Evolutionary conservation across 1,140 invertebrate species (phyloP).

Genomic region (Octopus sinensis): DNA sequence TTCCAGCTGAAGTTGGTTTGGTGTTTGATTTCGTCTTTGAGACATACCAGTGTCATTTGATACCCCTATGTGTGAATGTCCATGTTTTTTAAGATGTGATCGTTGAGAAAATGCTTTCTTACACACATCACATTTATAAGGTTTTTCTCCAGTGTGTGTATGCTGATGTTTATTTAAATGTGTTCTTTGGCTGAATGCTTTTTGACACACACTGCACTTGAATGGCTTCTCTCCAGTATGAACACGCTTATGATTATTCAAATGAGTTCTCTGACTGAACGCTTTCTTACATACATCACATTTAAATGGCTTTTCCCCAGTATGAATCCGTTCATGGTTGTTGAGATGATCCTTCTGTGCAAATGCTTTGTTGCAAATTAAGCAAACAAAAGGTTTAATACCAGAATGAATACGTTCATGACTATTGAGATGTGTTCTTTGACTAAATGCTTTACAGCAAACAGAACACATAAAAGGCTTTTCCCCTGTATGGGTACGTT

Average conservation of each 20-base stretch:
- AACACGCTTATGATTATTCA: constrained; percentile 95
- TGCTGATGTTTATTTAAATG: constrained; percentile 25
- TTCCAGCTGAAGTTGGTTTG: neutral
- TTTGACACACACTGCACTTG: constrained; percentile 87
- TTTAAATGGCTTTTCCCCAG: neutral
- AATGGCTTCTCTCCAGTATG: constrained; percentile 99
- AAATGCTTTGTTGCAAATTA: constrained; percentile 14
- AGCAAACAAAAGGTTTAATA: constrained; percentile 13
- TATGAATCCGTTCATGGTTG: constrained; percentile 15
- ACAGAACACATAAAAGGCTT: constrained; percentile 30
- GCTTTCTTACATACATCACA: constrained; percentile 95
- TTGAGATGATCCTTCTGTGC: constrained; percentile 16
- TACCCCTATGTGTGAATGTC: constrained; percentile 18
- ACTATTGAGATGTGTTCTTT: neutral
- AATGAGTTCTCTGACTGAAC: constrained; percentile 99
- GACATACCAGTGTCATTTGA: neutral
- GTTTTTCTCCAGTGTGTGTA: constrained; percentile 22
- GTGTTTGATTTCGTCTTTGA: neutral
- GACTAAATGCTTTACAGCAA: constrained; percentile 30
- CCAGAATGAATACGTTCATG: neutral
- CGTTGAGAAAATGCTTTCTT: constrained; percentile 92
- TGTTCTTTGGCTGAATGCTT: neutral
- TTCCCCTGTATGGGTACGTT: constrained; percentile 31
- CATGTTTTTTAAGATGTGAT: constrained; percentile 23
- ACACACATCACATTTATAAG: constrained; percentile 47